These are phyloP conservation scores for Archegozetes longisetosus DNA, from an alignment of 1,140 invertebrate genomes.

Conservation along the genomic window DNA sequence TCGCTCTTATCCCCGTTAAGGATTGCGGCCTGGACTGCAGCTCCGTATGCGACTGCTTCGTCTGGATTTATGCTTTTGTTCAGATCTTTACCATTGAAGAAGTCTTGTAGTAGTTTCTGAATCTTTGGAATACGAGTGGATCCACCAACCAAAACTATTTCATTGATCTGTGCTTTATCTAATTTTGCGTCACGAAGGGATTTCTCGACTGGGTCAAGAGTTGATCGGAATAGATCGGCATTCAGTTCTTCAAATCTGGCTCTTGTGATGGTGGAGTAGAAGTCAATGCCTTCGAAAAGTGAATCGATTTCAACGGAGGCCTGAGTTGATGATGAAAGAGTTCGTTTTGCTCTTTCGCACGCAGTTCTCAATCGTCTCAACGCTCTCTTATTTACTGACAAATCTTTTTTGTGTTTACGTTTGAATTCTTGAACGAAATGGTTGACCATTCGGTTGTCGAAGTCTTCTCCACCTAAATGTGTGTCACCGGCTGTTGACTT, in stretches of 20 bases:
- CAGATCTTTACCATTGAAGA: slow-evolving; percentile 81
- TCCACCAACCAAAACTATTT: slow-evolving; percentile 91
- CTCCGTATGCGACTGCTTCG: slow-evolving; percentile 65
- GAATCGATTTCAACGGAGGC: background rate
- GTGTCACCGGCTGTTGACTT: slow-evolving; percentile 94
- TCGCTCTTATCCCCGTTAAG: slow-evolving; percentile 87
- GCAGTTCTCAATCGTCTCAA: slow-evolving; percentile 77
- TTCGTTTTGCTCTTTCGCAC: slow-evolving; percentile 59
- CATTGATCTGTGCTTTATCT: slow-evolving; percentile 48
- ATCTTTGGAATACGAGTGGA: slow-evolving; percentile 98
- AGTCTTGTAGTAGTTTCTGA: slow-evolving; percentile 57
- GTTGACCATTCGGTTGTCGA: slow-evolving; percentile 42
- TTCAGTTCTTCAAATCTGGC: slow-evolving; percentile 28
- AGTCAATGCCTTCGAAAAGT: slow-evolving; percentile 79
- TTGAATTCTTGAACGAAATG: slow-evolving; percentile 56
- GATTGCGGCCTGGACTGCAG: slow-evolving; percentile 59
- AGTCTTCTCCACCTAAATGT: slow-evolving; percentile 93
- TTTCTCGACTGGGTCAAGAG: slow-evolving; percentile 26
- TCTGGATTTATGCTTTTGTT: slow-evolving; percentile 94
- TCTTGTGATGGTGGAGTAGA: slow-evolving; percentile 17
- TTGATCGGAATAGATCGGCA: slow-evolving; percentile 54
- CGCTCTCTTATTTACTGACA: slow-evolving; percentile 72
- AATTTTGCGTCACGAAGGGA: slow-evolving; percentile 27
- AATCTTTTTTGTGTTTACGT: slow-evolving; percentile 89
- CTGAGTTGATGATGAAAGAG: slow-evolving; percentile 4